Percentiles rank a stretch among this genome's conserved stretches.
These are phyloP conservation scores for Lasaia peninsularis DNA, from an alignment of 1,140 invertebrate genomes.

Conservation along the genomic window DNA sequence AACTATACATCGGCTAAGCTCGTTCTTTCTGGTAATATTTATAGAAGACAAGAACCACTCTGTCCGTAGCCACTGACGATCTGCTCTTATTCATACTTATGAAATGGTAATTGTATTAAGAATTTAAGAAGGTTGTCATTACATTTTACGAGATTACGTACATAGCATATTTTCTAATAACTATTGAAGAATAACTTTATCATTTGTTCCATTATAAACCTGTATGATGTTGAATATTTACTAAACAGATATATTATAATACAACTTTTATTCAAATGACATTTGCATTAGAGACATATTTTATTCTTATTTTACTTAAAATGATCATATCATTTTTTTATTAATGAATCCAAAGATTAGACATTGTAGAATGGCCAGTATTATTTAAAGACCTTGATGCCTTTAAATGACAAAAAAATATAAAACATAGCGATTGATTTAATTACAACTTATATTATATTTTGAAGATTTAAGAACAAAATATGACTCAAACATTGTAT, in stretches of 20 bases:
- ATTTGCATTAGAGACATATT: not conserved
- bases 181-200: conserved; percentile 3
- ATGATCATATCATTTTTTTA: no score
- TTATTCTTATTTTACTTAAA: not conserved
- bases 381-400: no score
- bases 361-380: no score
- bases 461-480: not conserved
- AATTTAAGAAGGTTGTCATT: not conserved
- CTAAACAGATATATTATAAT: not conserved
- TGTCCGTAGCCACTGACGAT: not conserved
- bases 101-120: not conserved
- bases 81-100: not conserved
- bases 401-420: no score
- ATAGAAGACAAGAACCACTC: not conserved
- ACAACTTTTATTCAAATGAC: not conserved
- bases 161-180: conserved; percentile 3
- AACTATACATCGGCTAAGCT: not conserved
- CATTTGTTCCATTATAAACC: conserved; percentile 7
- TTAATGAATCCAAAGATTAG: no score
- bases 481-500: not conserved
- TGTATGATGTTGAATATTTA: not conserved
- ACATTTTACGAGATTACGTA: conserved; percentile 4
- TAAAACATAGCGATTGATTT: no score
- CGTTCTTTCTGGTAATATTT: not conserved
- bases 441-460: no score